Conservation (phyloP, 2,888 invertebrate species). For the Tholera decimalis region DNA sequence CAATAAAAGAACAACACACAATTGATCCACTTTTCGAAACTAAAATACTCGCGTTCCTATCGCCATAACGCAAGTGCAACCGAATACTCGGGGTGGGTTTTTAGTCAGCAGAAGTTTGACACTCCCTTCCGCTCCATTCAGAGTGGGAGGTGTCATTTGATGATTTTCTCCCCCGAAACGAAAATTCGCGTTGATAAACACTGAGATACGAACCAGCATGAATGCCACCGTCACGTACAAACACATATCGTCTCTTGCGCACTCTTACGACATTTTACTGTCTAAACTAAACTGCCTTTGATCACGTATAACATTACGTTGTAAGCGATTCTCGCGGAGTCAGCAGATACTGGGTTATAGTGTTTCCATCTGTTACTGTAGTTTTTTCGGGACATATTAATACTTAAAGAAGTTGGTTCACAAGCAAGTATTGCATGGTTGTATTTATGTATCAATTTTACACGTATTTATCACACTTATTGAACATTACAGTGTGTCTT, state of each 20-base stretch:
- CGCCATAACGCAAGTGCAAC: too few relatives aligned
- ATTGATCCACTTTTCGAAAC: constrained; percentile 8
- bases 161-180: too few relatives aligned
- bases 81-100: too few relatives aligned
- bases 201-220: constrained; percentile 79
- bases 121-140: too few relatives aligned
- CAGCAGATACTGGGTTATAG: constrained; percentile 65
- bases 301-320: constrained; percentile 75
- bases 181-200: constrained; percentile 54
- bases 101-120: too few relatives aligned
- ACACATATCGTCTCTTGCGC: constrained; percentile 75
- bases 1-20: constrained; percentile 13
- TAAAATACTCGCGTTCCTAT: too few relatives aligned
- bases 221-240: constrained; percentile 79
- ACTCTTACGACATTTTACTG: constrained; percentile 79
- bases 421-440: too few relatives aligned
- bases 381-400: constrained; percentile 21
- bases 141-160: too few relatives aligned
- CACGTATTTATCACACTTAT: too few relatives aligned
- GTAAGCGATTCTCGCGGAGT: constrained; percentile 51
- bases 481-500: too few relatives aligned
- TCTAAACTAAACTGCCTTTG: constrained; percentile 58
- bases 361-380: constrained; percentile 32
- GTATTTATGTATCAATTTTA: too few relatives aligned
- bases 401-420: background rate